Evolutionary conservation across 2,113 vertebrate genomes (phyloP).

Genomic region (Oncorhynchus mykiss): DNA sequence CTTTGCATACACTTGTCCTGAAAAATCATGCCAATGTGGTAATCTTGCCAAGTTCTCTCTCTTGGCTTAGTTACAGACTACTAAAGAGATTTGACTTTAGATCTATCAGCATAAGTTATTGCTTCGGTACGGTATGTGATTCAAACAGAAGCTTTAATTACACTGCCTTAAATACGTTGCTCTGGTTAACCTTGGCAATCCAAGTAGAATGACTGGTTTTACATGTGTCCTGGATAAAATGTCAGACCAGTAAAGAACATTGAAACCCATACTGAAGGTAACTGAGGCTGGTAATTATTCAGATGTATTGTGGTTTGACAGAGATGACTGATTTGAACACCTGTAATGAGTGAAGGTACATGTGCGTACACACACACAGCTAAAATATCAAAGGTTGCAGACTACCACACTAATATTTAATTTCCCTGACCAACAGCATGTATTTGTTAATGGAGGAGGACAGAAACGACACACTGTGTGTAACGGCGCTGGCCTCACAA

Average conservation of each 20-base stretch:
- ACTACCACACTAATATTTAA: conserved; percentile 40
- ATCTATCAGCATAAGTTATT: too few relatives aligned
- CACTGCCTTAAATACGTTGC: too few relatives aligned
- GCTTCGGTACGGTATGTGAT: too few relatives aligned
- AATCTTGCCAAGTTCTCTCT: not conserved
- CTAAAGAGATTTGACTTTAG: not conserved
- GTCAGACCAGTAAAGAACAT: too few relatives aligned
- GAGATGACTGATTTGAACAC: too few relatives aligned
- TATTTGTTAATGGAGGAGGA: not conserved
- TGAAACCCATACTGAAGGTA: too few relatives aligned
- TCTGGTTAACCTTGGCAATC: too few relatives aligned
- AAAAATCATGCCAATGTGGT: not conserved
- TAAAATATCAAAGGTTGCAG: conserved; percentile 22
- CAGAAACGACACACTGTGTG: conserved; percentile 40
- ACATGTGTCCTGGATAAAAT: too few relatives aligned
- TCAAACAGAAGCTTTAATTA: too few relatives aligned
- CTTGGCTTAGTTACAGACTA: not conserved
- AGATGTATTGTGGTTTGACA: too few relatives aligned
- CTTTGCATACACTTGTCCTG: conserved; percentile 17
- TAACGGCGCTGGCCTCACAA: conserved; percentile 27
- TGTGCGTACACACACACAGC: not conserved
- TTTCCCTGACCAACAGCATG: conserved; percentile 17
- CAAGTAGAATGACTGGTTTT: too few relatives aligned
- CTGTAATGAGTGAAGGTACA: not conserved
- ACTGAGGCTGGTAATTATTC: too few relatives aligned